Conservation (phyloP, 2,888 invertebrate genomes). For the Agonopterix alstromeriana region DNA sequence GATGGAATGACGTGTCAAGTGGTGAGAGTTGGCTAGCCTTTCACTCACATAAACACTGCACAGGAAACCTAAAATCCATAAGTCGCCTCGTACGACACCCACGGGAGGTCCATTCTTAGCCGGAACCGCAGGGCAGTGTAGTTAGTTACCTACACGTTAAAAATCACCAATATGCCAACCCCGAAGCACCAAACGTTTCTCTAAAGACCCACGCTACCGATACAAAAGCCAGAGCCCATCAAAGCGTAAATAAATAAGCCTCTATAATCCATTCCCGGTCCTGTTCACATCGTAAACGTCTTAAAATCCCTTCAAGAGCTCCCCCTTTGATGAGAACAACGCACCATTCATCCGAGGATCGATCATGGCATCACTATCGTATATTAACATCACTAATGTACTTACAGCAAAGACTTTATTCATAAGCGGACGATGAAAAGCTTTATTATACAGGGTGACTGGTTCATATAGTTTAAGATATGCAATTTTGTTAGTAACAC, state of each 20-base stretch:
- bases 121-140: too few relatives aligned
- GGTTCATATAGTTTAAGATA: too few relatives aligned
- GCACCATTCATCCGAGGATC: conserved; percentile 25
- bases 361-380: conserved; percentile 54
- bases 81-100: too few relatives aligned
- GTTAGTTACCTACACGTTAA: too few relatives aligned
- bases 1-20: too few relatives aligned
- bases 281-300: background rate
- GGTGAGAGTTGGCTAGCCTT: too few relatives aligned
- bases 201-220: background rate
- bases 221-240: background rate
- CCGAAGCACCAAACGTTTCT: too few relatives aligned
- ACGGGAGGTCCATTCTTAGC: too few relatives aligned
- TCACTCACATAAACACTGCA: too few relatives aligned
- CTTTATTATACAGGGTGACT: conserved; percentile 1
- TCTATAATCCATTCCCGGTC: background rate
- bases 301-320: background rate
- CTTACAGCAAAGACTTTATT: conserved; percentile 42
- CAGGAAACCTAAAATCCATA: too few relatives aligned
- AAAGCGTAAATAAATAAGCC: background rate
- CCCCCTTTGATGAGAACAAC: conserved; percentile 2
- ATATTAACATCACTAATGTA: conserved; percentile 65
- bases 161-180: too few relatives aligned
- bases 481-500: too few relatives aligned
- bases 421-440: conserved; percentile 38